These are phyloP conservation scores for Brachyhypopomus gauderio DNA, from an alignment of 2,113 vertebrate species.

Conservation along the genomic window DNA sequence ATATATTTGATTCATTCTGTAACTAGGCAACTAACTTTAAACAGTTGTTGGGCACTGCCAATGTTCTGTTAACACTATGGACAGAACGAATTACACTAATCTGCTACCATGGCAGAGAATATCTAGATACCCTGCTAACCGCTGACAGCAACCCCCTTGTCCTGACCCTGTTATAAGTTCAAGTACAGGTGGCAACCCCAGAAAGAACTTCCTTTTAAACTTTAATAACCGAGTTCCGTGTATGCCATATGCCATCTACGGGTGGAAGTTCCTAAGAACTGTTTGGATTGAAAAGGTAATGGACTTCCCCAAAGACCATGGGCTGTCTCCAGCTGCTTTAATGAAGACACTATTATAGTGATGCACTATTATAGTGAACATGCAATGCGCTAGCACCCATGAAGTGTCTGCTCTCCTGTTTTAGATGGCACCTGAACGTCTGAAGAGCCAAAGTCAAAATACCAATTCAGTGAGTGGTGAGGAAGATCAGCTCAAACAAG, in stretches of 20 bases:
- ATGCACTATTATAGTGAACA: not conserved
- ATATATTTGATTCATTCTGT: not conserved
- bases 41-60: no score
- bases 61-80: no score
- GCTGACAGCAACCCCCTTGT: no score
- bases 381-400: not conserved
- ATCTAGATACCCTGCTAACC: not conserved
- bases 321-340: no score
- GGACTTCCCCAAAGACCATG: no score
- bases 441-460: slow-evolving; percentile 73
- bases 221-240: no score
- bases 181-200: not conserved
- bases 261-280: not conserved
- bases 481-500: slow-evolving; percentile 71
- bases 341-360: no score
- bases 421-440: slow-evolving; percentile 81
- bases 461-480: slow-evolving; percentile 57
- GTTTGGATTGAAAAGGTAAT: not conserved
- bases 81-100: no score
- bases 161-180: not conserved
- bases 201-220: not conserved
- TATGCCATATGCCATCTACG: not conserved
- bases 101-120: not conserved
- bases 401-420: slow-evolving; percentile 17
- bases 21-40: no score